These are phyloP conservation scores for Chironomus riparius DNA, from an alignment of 2,888 invertebrate species.

Conservation along the genomic window DNA sequence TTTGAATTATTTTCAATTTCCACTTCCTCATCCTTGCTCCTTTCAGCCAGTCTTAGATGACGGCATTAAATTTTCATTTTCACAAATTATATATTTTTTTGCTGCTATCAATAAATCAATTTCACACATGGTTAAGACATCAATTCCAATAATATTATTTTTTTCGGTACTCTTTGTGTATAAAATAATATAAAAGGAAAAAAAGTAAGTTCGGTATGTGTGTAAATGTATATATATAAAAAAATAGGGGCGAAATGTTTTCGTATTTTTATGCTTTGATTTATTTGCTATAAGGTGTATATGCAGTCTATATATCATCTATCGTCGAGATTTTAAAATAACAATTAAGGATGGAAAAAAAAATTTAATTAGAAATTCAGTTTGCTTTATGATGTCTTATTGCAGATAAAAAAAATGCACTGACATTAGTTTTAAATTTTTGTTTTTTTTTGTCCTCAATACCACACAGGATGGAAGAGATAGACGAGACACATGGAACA, in stretches of 20 bases:
- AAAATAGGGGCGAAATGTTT: neutral
- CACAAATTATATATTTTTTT: neutral
- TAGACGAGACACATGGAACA: too few relatives aligned
- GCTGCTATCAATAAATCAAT: slow-evolving; percentile 25
- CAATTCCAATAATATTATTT: slow-evolving; percentile 2
- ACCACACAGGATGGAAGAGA: too few relatives aligned
- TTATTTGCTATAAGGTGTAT: neutral
- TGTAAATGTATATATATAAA: neutral
- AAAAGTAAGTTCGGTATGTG: too few relatives aligned
- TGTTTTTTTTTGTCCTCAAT: too few relatives aligned
- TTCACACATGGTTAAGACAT: slow-evolving; percentile 27
- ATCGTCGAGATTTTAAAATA: too few relatives aligned
- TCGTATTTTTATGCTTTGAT: neutral
- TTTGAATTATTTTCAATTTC: neutral
- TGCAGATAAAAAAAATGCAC: too few relatives aligned
- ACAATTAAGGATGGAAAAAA: too few relatives aligned
- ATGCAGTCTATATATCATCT: too few relatives aligned
- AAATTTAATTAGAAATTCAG: too few relatives aligned
- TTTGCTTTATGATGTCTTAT: too few relatives aligned
- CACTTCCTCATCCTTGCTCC: neutral
- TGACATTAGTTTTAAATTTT: too few relatives aligned
- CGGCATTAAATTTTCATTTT: slow-evolving; percentile 12
- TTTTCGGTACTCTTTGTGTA: neutral
- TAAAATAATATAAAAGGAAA: too few relatives aligned
- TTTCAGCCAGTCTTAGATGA: neutral